Conservation (phyloP, 2,113 vertebrate species). For the Phocoena phocoena region DNA sequence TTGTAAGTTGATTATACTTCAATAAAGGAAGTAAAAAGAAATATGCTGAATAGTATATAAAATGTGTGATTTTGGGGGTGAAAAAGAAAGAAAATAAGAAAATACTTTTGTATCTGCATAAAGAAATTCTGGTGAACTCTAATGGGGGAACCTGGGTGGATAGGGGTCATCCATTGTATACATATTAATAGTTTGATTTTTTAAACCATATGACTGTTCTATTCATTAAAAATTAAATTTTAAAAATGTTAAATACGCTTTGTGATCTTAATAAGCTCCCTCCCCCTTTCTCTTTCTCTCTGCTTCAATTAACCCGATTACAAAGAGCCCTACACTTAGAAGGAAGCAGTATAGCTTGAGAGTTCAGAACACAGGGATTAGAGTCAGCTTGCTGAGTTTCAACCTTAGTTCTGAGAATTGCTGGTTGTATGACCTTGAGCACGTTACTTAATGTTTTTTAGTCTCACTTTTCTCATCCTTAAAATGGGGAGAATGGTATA, state of each 20-base stretch:
- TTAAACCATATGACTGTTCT: background rate
- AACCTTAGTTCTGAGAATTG: background rate
- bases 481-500: background rate
- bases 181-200: background rate
- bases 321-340: background rate
- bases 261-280: background rate
- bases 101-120: background rate
- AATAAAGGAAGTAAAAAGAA: background rate
- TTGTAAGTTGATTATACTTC: background rate
- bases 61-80: background rate
- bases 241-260: background rate
- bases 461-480: constrained; percentile 17
- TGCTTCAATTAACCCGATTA: background rate
- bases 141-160: background rate
- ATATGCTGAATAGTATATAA: background rate
- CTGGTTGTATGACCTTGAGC: background rate
- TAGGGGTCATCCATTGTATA: background rate
- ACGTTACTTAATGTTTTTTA: constrained; percentile 12
- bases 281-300: background rate
- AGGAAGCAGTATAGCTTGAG: constrained; percentile 7
- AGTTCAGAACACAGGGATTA: background rate
- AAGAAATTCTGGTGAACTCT: constrained; percentile 8
- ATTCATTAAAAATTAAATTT: constrained; percentile 18
- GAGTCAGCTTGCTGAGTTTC: background rate
- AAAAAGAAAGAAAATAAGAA: background rate